Conservation (phyloP, 2,888 invertebrate genomes). For the Hirtodrosophila alboralis region DNA sequence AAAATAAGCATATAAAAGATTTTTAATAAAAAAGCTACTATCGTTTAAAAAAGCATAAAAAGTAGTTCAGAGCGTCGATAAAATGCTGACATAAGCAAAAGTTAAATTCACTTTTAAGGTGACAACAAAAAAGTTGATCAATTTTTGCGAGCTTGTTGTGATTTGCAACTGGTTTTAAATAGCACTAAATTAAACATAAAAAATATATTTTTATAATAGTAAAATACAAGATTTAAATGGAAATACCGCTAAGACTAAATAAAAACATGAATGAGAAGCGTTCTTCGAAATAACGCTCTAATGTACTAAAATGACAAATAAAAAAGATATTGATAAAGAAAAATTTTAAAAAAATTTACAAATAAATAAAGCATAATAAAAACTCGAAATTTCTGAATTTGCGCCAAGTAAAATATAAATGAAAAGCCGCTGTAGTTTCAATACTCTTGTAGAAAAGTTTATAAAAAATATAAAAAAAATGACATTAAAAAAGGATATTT, state of each 20-base stretch:
- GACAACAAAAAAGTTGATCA: conserved; percentile 6
- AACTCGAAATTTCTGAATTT: too few species aligned
- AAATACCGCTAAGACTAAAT: neutral
- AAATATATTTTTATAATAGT: too few species aligned
- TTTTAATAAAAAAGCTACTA: conserved; percentile 42
- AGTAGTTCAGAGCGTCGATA: conserved; percentile 21
- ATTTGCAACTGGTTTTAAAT: conserved; percentile 24
- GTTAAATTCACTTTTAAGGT: conserved; percentile 25
- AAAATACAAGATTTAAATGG: conserved; percentile 2
- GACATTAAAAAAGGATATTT: too few species aligned
- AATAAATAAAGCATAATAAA: neutral
- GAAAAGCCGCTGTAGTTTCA: too few species aligned
- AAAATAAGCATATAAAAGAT: conserved; percentile 36
- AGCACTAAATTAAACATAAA: neutral
- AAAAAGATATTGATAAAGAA: too few species aligned
- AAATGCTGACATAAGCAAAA: conserved; percentile 39
- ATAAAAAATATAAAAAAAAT: too few species aligned
- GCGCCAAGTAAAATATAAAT: too few species aligned
- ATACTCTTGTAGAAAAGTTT: too few species aligned
- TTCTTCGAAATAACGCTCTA: too few species aligned
- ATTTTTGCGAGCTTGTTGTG: conserved; percentile 11
- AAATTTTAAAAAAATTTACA: too few species aligned
- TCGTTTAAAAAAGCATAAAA: conserved; percentile 37
- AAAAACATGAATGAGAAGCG: too few species aligned
- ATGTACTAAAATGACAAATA: too few species aligned